These are phyloP conservation scores for Drosophila elegans DNA, from an alignment of 1,140 invertebrate genomes.

Conservation along the genomic window DNA sequence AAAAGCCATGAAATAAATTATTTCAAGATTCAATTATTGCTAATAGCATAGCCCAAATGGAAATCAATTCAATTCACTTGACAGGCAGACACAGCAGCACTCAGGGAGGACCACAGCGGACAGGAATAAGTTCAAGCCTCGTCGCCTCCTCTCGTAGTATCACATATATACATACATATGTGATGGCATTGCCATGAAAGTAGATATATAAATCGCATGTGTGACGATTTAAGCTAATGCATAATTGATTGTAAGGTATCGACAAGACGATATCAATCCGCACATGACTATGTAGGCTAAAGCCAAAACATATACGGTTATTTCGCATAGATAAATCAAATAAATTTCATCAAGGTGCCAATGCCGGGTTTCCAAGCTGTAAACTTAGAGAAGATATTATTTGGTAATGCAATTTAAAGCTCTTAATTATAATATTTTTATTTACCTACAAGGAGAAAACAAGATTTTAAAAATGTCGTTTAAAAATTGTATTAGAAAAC, in stretches of 20 bases:
- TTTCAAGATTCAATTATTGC: constrained; percentile 75
- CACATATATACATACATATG: neutral
- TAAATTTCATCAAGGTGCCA: no score
- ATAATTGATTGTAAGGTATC: constrained; percentile 65
- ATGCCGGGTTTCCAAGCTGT: no score
- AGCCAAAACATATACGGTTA: neutral
- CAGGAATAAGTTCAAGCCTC: constrained; percentile 49
- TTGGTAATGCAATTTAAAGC: no score
- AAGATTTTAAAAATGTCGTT: no score
- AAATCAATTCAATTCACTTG: constrained; percentile 72
- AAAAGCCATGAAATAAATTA: constrained; percentile 72
- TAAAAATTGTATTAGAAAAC: no score
- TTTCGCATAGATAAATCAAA: no score
- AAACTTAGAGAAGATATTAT: no score
- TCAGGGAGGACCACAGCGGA: constrained; percentile 26
- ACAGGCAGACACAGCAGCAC: constrained; percentile 38
- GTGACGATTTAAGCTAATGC: constrained; percentile 69
- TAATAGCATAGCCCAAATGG: constrained; percentile 71
- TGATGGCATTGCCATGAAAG: neutral
- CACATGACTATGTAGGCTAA: constrained; percentile 9
- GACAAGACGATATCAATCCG: constrained; percentile 55
- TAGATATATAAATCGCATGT: constrained; percentile 34
- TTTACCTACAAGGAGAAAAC: no score
- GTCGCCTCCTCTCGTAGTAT: constrained; percentile 17
- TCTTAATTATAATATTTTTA: no score